Evolutionary conservation across 2,888 invertebrate genomes (phyloP).

Genomic region (Timema cristinae): DNA sequence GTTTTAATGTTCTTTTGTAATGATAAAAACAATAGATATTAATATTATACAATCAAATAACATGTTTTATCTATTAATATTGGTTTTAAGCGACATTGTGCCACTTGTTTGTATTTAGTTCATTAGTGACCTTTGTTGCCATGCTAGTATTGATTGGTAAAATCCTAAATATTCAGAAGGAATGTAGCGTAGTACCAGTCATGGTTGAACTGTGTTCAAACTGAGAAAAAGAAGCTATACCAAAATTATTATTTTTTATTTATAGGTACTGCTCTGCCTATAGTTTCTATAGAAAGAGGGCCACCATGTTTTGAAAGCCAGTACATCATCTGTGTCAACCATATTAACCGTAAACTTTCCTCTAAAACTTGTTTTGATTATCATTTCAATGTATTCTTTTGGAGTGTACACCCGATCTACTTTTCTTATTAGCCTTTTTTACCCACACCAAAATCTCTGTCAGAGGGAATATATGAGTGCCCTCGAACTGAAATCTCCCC

Average conservation of each 20-base stretch:
- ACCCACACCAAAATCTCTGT: too few species aligned
- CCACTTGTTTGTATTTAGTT: too few species aligned
- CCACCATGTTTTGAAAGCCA: neutral
- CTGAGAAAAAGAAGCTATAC: neutral
- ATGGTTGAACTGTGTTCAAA: neutral
- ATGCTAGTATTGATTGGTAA: too few species aligned
- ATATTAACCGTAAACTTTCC: neutral
- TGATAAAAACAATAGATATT: too few species aligned
- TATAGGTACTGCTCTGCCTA: neutral
- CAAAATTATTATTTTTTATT: neutral
- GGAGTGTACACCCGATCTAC: neutral
- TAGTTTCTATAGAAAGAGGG: neutral
- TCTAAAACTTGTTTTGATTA: neutral
- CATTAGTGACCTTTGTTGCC: too few species aligned
- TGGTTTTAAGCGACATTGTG: too few species aligned
- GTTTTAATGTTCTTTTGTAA: too few species aligned
- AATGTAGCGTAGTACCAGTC: neutral
- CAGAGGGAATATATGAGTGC: too few species aligned
- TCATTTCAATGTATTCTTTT: neutral
- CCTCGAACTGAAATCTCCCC: slow-evolving; percentile 1
- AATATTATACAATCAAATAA: too few species aligned
- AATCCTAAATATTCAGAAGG: neutral
- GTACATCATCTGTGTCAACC: neutral
- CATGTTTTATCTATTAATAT: too few species aligned
- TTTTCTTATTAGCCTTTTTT: slow-evolving; percentile 2